A percentile compares a stretch with the other conserved stretches of the same genome.
Conservation (phyloP, 2,113 vertebrate genomes). For the Chelonoidis abingdonii region DNA sequence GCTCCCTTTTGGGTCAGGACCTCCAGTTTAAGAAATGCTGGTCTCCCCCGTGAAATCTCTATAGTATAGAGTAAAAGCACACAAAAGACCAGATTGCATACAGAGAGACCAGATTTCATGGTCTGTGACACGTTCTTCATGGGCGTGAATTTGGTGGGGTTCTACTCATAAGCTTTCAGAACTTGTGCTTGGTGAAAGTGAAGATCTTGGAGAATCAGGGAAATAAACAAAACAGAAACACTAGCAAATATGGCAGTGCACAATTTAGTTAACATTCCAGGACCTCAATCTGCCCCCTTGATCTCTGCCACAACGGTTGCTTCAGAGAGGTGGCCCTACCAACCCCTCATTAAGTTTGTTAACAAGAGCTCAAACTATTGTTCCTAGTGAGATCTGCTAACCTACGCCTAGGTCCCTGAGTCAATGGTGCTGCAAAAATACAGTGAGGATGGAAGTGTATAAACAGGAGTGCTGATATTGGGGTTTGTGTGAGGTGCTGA, state of each 20-base stretch:
- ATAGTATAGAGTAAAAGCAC: too few species aligned
- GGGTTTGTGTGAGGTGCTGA: background rate
- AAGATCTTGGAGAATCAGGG: background rate
- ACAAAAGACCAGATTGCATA: too few species aligned
- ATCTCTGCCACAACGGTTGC: background rate
- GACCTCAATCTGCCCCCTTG: background rate
- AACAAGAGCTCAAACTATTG: background rate
- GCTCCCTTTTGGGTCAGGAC: too few species aligned
- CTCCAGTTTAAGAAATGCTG: too few species aligned
- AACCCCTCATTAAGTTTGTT: accelerated
- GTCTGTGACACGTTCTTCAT: too few species aligned
- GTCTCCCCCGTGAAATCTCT: too few species aligned
- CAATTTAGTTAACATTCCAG: accelerated
- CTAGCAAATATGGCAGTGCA: background rate
- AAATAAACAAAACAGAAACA: background rate
- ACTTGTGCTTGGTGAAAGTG: background rate
- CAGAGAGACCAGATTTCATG: too few species aligned
- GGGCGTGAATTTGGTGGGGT: too few species aligned
- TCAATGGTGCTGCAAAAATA: background rate
- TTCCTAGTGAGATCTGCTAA: background rate
- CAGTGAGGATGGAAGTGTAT: background rate
- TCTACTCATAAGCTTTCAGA: background rate
- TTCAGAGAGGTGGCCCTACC: background rate
- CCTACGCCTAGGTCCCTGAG: background rate
- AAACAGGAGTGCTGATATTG: background rate